These are phyloP conservation scores for Albula goreensis DNA, from an alignment of 2,113 vertebrate genomes.

Conservation along the genomic window DNA sequence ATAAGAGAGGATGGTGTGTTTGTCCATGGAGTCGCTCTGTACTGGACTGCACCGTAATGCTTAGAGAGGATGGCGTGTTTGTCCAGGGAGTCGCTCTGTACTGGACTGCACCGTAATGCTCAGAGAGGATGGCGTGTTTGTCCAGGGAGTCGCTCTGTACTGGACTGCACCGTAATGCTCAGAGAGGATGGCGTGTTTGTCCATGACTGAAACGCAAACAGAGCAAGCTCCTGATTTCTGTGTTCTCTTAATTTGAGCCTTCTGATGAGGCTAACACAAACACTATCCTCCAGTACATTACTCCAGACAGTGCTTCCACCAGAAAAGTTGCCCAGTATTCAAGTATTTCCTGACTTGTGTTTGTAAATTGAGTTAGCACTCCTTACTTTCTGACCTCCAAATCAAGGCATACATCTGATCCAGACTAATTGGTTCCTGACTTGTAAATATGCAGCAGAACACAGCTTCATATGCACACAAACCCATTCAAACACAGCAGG, in stretches of 20 bases:
- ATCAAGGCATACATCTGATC: slow-evolving; percentile 15
- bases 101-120: too few species aligned
- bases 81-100: too few species aligned
- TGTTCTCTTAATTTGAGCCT: too few species aligned
- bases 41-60: neutral
- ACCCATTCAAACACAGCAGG: neutral
- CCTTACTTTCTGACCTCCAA: slow-evolving; percentile 16
- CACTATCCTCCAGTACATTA: neutral
- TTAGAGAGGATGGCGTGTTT: neutral
- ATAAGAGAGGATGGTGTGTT: neutral
- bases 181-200: too few species aligned
- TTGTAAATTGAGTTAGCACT: slow-evolving; percentile 8
- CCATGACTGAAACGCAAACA: neutral
- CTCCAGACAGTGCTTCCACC: neutral
- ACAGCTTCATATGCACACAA: neutral
- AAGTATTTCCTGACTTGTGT: neutral
- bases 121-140: too few species aligned
- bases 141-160: too few species aligned
- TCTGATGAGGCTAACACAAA: too few species aligned
- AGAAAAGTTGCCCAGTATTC: neutral
- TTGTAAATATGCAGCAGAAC: neutral
- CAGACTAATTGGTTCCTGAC: slow-evolving; percentile 12
- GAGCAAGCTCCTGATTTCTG: neutral
- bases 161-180: too few species aligned
- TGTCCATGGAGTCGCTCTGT: neutral